phyloP scores from a whole-genome alignment of 2,888 invertebrate genomes.

The Eulithis testata region DNA sequence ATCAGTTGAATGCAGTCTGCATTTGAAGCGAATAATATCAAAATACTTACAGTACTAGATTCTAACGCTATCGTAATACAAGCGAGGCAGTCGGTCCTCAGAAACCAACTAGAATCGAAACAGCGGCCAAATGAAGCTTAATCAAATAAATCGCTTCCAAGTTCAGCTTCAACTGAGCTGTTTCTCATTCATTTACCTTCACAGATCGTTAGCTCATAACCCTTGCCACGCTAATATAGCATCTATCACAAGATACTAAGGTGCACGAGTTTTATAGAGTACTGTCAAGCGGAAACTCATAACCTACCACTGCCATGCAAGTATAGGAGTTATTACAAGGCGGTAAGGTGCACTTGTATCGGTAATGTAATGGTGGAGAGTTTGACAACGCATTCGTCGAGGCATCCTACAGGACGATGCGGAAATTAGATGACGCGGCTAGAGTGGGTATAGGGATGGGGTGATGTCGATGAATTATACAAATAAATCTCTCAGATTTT shows the following conservation, averaged over 20 bases:
- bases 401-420: slow-evolving; percentile 53
- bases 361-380: slow-evolving; percentile 36
- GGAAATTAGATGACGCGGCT: slow-evolving; percentile 71
- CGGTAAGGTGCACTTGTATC: slow-evolving; percentile 27
- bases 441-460: slow-evolving; percentile 33
- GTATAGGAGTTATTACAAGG: slow-evolving; percentile 23
- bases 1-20: slow-evolving; percentile 11
- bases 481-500: background rate
- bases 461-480: slow-evolving; percentile 24
- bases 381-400: slow-evolving; percentile 62
- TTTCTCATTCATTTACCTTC: slow-evolving; percentile 44
- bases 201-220: slow-evolving; percentile 41
- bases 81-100: background rate
- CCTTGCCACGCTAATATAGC: slow-evolving; percentile 17
- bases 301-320: slow-evolving; percentile 7
- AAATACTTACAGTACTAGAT: background rate
- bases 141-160: slow-evolving; percentile 30
- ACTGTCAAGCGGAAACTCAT: slow-evolving; percentile 35
- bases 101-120: slow-evolving; percentile 8
- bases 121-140: slow-evolving; percentile 20
- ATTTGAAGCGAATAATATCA: background rate
- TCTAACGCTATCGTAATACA: background rate
- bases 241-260: slow-evolving; percentile 28
- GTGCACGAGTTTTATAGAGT: slow-evolving; percentile 25
- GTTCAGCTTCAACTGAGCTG: slow-evolving; percentile 35